These are phyloP conservation scores for Trematomus loennbergii DNA, from an alignment of 2,113 vertebrate genomes.

Conservation along the genomic window DNA sequence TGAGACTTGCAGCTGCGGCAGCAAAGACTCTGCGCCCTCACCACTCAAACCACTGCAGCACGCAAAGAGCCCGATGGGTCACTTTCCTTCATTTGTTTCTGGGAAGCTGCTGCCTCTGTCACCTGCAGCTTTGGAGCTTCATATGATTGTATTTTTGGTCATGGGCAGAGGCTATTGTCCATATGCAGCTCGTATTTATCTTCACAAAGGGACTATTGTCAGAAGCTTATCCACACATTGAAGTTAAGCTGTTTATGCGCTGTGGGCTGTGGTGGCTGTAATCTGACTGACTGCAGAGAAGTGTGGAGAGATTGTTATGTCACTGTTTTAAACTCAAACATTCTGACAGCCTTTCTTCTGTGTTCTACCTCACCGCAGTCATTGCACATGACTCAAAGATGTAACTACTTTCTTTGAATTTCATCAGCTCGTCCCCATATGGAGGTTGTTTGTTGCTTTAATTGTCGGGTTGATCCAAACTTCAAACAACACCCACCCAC, in stretches of 20 bases:
- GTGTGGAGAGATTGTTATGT: conserved; percentile 43
- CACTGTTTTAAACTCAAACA: conserved; percentile 22
- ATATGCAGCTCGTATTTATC: conserved; percentile 55
- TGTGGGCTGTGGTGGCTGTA: conserved; percentile 44
- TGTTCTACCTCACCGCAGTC: background rate
- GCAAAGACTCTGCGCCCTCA: conserved; percentile 51
- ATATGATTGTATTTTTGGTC: conserved; percentile 47
- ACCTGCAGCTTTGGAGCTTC: conserved; percentile 58
- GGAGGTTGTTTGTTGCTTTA: conserved; percentile 58
- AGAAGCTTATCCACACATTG: conserved; percentile 58
- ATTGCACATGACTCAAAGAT: conserved; percentile 1
- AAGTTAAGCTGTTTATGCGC: conserved; percentile 63
- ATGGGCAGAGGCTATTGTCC: conserved; percentile 43
- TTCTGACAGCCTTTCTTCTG: background rate
- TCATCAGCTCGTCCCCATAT: conserved; percentile 4
- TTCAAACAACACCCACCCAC: conserved; percentile 51
- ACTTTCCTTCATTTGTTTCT: conserved; percentile 56
- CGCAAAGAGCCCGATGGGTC: conserved; percentile 63
- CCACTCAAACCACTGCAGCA: conserved; percentile 62
- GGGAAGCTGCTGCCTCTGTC: conserved; percentile 45
- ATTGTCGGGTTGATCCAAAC: conserved; percentile 42
- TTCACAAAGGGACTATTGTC: conserved; percentile 61
- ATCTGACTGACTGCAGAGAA: conserved; percentile 50
- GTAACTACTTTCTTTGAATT: background rate
- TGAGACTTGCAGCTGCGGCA: conserved; percentile 71